Percentiles rank a stretch among this genome's conserved stretches.
Evolutionary conservation across 2,888 invertebrate species (phyloP).

Genomic region (Achlya flavicornis): DNA sequence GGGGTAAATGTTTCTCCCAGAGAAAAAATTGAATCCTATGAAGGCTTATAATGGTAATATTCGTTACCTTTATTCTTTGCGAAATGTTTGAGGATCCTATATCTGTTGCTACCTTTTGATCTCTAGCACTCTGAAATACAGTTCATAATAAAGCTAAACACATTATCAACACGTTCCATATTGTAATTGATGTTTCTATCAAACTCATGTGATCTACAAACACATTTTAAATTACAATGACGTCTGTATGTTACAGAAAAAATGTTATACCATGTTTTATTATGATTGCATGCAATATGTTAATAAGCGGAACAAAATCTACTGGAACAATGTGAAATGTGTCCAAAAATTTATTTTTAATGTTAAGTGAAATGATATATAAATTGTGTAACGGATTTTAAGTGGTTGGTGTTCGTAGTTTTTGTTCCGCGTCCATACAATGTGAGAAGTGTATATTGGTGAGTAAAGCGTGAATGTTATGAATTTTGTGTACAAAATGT

Average conservation of each 20-base stretch:
- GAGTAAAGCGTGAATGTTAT: constrained; percentile 19
- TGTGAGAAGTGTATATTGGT: constrained; percentile 21
- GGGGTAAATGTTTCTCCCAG: too few relatives aligned
- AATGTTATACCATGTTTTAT: neutral
- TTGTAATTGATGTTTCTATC: constrained; percentile 2
- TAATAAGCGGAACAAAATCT: constrained; percentile 4
- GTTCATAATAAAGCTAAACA: neutral
- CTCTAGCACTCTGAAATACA: neutral
- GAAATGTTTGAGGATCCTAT: neutral
- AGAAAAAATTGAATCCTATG: neutral
- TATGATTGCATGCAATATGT: neutral
- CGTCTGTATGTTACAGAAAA: neutral
- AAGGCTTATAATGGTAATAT: neutral
- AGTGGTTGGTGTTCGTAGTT: constrained; percentile 22
- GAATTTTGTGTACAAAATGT: constrained; percentile 43
- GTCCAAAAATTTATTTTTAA: constrained; percentile 27
- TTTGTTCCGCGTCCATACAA: constrained; percentile 29
- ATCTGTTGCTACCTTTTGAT: neutral
- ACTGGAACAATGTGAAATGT: constrained; percentile 13
- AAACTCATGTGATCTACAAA: neutral
- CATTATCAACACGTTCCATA: neutral
- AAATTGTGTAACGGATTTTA: constrained; percentile 14
- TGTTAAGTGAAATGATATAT: constrained; percentile 16
- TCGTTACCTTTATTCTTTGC: too few relatives aligned
- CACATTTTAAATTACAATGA: neutral